phyloP scores from a whole-genome alignment of 2,888 invertebrate genomes.

The Ptycholaimellus sp. region DNA sequence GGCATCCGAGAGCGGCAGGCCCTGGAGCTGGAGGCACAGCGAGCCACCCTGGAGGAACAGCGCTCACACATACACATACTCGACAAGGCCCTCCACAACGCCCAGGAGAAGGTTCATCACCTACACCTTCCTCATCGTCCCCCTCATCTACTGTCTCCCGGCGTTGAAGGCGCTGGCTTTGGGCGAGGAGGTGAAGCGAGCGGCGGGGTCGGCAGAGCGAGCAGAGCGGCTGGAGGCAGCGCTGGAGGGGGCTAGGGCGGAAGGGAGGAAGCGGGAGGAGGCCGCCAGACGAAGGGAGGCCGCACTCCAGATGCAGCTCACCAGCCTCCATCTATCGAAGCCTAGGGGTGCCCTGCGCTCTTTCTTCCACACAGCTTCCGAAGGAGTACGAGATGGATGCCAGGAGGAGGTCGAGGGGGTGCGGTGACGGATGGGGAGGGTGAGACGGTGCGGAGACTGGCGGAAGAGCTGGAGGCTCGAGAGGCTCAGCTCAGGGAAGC shows the following conservation, averaged over 20 bases:
- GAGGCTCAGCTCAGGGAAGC: too few relatives aligned
- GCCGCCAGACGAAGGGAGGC: conserved; percentile 55
- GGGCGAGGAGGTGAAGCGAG: too few relatives aligned
- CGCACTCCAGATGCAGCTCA: conserved; percentile 56
- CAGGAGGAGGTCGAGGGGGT: too few relatives aligned
- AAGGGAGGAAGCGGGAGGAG: conserved; percentile 56
- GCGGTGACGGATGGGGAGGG: too few relatives aligned
- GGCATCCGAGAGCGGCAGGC: conserved; percentile 64
- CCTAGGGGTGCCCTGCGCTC: too few relatives aligned
- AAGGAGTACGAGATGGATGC: too few relatives aligned
- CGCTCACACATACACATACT: conserved; percentile 66
- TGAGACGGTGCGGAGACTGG: too few relatives aligned
- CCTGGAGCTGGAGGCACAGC: conserved; percentile 59
- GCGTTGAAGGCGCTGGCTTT: too few relatives aligned
- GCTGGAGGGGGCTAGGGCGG: conserved; percentile 51
- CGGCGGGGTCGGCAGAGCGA: neutral
- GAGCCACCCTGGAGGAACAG: conserved; percentile 63
- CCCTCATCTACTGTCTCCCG: too few relatives aligned
- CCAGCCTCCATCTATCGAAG: conserved; percentile 31
- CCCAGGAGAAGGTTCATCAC: conserved; percentile 57
- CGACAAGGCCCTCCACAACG: conserved; percentile 65
- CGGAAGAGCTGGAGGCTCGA: too few relatives aligned
- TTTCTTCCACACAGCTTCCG: too few relatives aligned
- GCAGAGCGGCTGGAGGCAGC: conserved; percentile 51
- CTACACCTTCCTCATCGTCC: too few relatives aligned